Conservation (phyloP, 2,888 invertebrate genomes). For the Cantharis nigra region DNA sequence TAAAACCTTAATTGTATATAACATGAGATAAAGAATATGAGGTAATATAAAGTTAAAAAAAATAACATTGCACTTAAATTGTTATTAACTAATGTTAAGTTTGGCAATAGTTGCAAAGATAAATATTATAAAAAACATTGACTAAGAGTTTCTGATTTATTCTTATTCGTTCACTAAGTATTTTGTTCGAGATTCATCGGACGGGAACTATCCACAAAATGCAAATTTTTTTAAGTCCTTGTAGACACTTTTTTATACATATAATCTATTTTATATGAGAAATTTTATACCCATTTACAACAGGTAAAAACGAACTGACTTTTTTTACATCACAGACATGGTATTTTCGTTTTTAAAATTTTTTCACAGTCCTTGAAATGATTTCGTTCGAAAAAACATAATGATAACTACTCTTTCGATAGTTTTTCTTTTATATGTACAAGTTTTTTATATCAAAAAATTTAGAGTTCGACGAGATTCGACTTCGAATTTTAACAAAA, state of each 20-base stretch:
- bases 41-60: conserved; percentile 49
- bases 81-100: conserved; percentile 39
- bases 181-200: conserved; percentile 27
- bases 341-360: conserved; percentile 18
- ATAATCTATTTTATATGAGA: conserved; percentile 21
- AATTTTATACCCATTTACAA: conserved; percentile 31
- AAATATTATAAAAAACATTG: conserved; percentile 26
- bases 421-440: background rate
- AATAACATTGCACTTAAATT: conserved; percentile 53
- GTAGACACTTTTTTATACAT: conserved; percentile 20
- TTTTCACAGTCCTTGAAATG: conserved; percentile 10
- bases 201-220: conserved; percentile 30
- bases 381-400: conserved; percentile 19
- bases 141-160: conserved; percentile 27
- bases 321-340: conserved; percentile 33
- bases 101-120: conserved; percentile 49
- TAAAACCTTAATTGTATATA: conserved; percentile 21
- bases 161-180: conserved; percentile 18
- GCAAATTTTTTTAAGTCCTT: conserved; percentile 26
- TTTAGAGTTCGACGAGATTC: background rate
- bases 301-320: conserved; percentile 30
- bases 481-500: background rate
- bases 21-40: conserved; percentile 43
- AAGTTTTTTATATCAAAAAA: background rate
- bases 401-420: conserved; percentile 8